phyloP scores from a whole-genome alignment of 1,140 invertebrate genomes.

The Vanessa atalanta region DNA sequence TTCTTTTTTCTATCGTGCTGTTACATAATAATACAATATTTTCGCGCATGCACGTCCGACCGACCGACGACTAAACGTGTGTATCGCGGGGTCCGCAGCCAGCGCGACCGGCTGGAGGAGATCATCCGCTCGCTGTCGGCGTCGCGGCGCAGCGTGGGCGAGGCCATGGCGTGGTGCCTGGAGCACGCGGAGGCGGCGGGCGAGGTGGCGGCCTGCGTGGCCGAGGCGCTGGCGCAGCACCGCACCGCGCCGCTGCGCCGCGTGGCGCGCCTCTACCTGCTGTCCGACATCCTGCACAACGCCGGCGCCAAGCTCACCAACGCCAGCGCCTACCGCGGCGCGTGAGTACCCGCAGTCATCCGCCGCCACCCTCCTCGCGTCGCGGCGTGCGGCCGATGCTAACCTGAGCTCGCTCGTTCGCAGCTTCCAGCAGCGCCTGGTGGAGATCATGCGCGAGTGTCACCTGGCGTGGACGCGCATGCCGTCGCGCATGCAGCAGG shows the following conservation, averaged over 20 bases:
- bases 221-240: conserved; percentile 92
- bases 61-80: no score
- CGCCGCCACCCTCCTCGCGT: neutral
- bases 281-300: conserved; percentile 99
- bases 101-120: conserved; percentile 96
- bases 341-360: conserved; percentile 81
- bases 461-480: conserved; percentile 87
- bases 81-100: conserved; percentile 75
- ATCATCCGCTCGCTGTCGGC: conserved; percentile 93
- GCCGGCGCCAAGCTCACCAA: conserved; percentile 97
- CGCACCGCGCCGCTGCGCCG: conserved; percentile 93
- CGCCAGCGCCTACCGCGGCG: conserved; percentile 96
- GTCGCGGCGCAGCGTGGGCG: conserved; percentile 92
- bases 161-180: conserved; percentile 99
- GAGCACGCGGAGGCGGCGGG: conserved; percentile 98
- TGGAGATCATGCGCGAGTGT: conserved; percentile 91
- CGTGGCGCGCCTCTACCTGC: conserved; percentile 95
- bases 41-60: no score
- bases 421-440: conserved; percentile 93
- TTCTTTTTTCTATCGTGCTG: no score
- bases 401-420: neutral
- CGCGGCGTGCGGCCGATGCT: no score
- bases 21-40: no score
- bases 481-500: conserved; percentile 94
- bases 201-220: conserved; percentile 96